Conservation (phyloP, 2,797 vertebrate species). For the Clarias fuscus region DNA sequence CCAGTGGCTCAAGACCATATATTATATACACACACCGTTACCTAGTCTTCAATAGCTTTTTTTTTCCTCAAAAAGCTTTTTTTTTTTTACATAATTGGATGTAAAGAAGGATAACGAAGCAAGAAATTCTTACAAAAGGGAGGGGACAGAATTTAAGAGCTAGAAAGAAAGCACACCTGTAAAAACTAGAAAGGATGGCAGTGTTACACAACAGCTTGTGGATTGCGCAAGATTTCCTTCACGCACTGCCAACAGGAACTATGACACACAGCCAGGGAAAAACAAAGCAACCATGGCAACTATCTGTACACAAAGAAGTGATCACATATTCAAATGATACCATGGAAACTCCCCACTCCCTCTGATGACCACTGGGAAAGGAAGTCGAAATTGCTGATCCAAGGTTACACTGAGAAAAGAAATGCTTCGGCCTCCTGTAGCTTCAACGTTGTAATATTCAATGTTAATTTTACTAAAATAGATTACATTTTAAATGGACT, state of each 20-base stretch:
- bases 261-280: constrained; percentile 55
- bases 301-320: constrained; percentile 50
- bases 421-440: too few species aligned
- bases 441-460: too few species aligned
- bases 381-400: constrained; percentile 19
- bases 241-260: constrained; percentile 54
- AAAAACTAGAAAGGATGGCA: constrained; percentile 41
- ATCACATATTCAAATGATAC: constrained; percentile 39
- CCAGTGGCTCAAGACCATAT: constrained; percentile 37
- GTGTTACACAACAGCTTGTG: constrained; percentile 52
- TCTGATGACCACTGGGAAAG: constrained; percentile 16
- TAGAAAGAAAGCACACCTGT: constrained; percentile 34
- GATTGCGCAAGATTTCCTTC: constrained; percentile 57
- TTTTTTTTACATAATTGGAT: not conserved
- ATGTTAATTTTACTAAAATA: too few species aligned
- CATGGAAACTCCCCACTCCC: constrained; percentile 24
- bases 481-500: too few species aligned
- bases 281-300: constrained; percentile 57
- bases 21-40: constrained; percentile 42
- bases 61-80: constrained; percentile 45
- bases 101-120: not conserved
- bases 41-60: constrained; percentile 51
- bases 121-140: not conserved
- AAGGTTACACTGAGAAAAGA: not conserved
- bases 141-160: not conserved